A percentile compares a stretch with the other conserved stretches of the same genome.
phyloP scores from a whole-genome alignment of 2,888 invertebrate genomes.

The Diaprepes abbreviatus region DNA sequence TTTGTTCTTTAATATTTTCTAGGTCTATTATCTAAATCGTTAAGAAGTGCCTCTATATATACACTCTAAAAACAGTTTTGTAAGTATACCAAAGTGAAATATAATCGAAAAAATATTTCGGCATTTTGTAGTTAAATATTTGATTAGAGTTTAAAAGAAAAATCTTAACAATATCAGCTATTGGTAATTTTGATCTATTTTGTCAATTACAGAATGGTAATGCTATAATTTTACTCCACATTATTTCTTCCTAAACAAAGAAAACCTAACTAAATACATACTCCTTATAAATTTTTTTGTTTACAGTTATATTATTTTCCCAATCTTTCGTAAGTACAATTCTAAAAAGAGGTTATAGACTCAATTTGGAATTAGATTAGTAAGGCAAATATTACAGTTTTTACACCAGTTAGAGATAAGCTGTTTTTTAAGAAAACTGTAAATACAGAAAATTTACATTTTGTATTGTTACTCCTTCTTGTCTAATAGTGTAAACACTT shows the following conservation, averaged over 20 bases:
- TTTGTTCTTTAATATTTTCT: too few species aligned
- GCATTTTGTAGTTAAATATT: too few species aligned
- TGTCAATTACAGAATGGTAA: background rate
- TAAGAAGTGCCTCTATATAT: too few species aligned
- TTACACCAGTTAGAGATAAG: slow-evolving; percentile 18
- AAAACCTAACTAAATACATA: too few species aligned
- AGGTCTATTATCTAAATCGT: too few species aligned
- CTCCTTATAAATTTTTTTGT: background rate
- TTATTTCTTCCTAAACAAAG: too few species aligned
- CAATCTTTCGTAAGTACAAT: background rate
- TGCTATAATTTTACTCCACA: background rate
- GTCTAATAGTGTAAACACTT: slow-evolving; percentile 50
- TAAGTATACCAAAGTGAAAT: too few species aligned
- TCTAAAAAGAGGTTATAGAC: background rate
- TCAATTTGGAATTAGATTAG: background rate
- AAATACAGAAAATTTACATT: slow-evolving; percentile 3
- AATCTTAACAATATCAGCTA: too few species aligned
- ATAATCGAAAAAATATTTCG: too few species aligned
- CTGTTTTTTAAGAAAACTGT: slow-evolving; percentile 4
- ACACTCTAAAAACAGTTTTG: too few species aligned
- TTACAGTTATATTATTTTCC: background rate
- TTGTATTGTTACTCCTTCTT: slow-evolving; percentile 52
- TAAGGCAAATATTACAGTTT: slow-evolving; percentile 5
- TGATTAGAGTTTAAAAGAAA: too few species aligned
- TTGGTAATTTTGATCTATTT: background rate